phyloP scores from a whole-genome alignment of 2,797 vertebrate genomes.

The Poecilia wingei region DNA sequence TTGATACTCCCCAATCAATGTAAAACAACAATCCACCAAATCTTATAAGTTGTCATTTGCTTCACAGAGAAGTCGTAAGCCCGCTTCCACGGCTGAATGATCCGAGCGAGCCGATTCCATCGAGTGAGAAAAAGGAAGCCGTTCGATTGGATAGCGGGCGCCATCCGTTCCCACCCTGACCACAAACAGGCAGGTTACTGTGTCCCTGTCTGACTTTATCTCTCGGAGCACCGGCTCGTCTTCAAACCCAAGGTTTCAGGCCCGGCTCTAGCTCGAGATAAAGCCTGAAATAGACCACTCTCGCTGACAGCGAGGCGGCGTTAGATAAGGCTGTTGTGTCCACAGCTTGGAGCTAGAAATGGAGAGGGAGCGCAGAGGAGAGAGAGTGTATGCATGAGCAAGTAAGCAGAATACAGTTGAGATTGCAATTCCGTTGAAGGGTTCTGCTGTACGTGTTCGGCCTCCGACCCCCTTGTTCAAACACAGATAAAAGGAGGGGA shows the following conservation, averaged over 20 bases:
- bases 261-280: constrained; percentile 74
- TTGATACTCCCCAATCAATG: background rate
- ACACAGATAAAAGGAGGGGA: constrained; percentile 55
- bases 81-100: constrained; percentile 46
- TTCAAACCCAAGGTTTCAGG: constrained; percentile 62
- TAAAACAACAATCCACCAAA: background rate
- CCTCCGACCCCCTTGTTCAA: constrained; percentile 57
- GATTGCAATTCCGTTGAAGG: constrained; percentile 35
- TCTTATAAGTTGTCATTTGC: constrained; percentile 1
- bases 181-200: constrained; percentile 73
- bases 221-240: constrained; percentile 56
- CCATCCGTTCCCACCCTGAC: constrained; percentile 72
- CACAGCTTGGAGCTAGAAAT: constrained; percentile 58
- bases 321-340: constrained; percentile 77
- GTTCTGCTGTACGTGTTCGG: constrained; percentile 27
- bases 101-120: constrained; percentile 61
- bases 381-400: constrained; percentile 14
- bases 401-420: constrained; percentile 44
- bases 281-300: constrained; percentile 79
- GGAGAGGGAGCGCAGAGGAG: constrained; percentile 7
- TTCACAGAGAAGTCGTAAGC: constrained; percentile 50
- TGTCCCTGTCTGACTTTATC: constrained; percentile 80
- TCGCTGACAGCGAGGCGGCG: constrained; percentile 71
- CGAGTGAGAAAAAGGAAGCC: constrained; percentile 61
- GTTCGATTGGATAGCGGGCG: constrained; percentile 60